Percentiles rank a stretch among this genome's conserved stretches.
Evolutionary conservation across 2,113 vertebrate genomes (phyloP).

Genomic region (Clinocottus analis): DNA sequence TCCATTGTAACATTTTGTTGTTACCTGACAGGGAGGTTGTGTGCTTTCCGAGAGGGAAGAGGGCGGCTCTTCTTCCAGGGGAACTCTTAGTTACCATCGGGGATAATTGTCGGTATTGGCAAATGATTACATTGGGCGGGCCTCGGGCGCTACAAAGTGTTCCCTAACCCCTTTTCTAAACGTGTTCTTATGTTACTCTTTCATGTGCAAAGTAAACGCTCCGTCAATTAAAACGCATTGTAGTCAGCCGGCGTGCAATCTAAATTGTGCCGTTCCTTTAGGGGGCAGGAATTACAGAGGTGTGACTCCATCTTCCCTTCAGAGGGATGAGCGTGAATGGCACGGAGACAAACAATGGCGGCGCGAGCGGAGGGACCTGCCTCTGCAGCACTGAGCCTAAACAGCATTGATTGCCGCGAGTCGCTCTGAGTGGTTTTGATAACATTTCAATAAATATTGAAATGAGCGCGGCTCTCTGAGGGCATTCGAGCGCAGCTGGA

Average conservation of each 20-base stretch:
- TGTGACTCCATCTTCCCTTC: slow-evolving; percentile 60
- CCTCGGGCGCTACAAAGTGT: slow-evolving; percentile 32
- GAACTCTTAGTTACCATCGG: neutral
- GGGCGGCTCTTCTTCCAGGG: slow-evolving; percentile 4
- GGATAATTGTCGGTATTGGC: slow-evolving; percentile 14
- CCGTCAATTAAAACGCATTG: slow-evolving; percentile 70
- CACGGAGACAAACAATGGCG: slow-evolving; percentile 63
- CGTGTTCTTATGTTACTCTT: slow-evolving; percentile 19
- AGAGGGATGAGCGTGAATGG: slow-evolving; percentile 51
- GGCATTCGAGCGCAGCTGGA: slow-evolving; percentile 53
- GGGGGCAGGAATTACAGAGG: slow-evolving; percentile 56
- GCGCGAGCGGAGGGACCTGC: slow-evolving; percentile 37
- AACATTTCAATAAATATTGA: slow-evolving; percentile 82
- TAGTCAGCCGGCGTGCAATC: slow-evolving; percentile 56
- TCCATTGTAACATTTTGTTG: slow-evolving; percentile 18
- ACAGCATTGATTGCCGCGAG: slow-evolving; percentile 73
- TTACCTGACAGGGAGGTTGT: slow-evolving; percentile 5
- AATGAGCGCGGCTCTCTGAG: slow-evolving; percentile 69
- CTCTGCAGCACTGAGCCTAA: slow-evolving; percentile 56
- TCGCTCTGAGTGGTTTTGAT: slow-evolving; percentile 78
- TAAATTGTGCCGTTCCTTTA: slow-evolving; percentile 26
- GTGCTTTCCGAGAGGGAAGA: neutral
- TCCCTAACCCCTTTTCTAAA: slow-evolving; percentile 17
- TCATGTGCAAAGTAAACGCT: slow-evolving; percentile 38
- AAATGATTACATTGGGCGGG: slow-evolving; percentile 20